Evolutionary conservation across 2,797 vertebrate genomes (phyloP).

Genomic region (Poecilia velifera): DNA sequence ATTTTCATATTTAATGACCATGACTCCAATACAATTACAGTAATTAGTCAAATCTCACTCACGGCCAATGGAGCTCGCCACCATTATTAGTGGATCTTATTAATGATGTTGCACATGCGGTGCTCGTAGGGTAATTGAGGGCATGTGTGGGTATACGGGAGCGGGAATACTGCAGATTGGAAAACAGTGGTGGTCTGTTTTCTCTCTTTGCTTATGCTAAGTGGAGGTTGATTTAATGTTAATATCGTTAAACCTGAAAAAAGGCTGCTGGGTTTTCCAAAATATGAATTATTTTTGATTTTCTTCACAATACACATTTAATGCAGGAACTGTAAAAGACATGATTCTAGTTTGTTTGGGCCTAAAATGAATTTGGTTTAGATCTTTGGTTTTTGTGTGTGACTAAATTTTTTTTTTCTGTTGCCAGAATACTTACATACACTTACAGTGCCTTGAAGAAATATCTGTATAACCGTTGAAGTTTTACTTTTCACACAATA

Average conservation of each 20-base stretch:
- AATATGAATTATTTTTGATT: background rate
- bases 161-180: slow-evolving; percentile 62
- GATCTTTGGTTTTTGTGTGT: background rate
- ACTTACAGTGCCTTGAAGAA: background rate
- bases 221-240: slow-evolving; percentile 47
- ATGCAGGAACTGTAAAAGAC: background rate
- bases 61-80: slow-evolving; percentile 86
- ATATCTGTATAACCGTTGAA: background rate
- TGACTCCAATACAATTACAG: slow-evolving; percentile 96
- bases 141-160: slow-evolving; percentile 74
- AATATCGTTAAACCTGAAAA: slow-evolving; percentile 21
- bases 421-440: background rate
- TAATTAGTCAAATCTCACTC: slow-evolving; percentile 98
- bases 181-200: slow-evolving; percentile 51
- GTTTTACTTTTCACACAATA: background rate
- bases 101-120: slow-evolving; percentile 86
- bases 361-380: background rate
- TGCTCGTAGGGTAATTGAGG: slow-evolving; percentile 78
- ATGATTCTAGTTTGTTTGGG: background rate
- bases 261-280: background rate
- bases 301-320: background rate
- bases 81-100: slow-evolving; percentile 94
- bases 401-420: background rate
- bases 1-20: slow-evolving; percentile 99
- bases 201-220: slow-evolving; percentile 50